Base-by-base conservation (phyloP, 2,797 vertebrate species). In the Liasis olivaceus region DNA sequence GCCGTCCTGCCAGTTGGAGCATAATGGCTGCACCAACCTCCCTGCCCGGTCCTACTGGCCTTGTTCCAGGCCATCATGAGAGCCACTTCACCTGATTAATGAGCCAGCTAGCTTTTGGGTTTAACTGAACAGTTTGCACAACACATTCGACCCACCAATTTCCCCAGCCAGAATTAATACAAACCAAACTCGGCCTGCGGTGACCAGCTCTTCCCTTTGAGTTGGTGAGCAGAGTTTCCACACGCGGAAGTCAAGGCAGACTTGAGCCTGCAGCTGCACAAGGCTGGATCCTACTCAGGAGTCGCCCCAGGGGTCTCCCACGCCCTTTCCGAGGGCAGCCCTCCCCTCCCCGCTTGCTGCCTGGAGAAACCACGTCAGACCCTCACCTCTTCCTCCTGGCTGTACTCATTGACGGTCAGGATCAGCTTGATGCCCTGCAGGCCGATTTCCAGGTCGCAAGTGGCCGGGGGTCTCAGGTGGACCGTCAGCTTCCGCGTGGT, bases 351-450 rank as follows among this genome's bases (percentile, higher is more conserved):
- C n/a, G 28, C 26, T 6, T 0, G 51, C 51, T 7, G 51, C 51
- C 7, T 8, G 6, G 51, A 54, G 51, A 54, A 54, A 2, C 11
- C 8, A 0, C 0, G 2, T 0, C 42, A 7, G 0, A 84, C 84
- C 89, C 95, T 81, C 97, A 98, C 98, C 98, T 98, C 98, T 87
- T 98, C 98, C 0, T 98, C 98, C 15, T 95, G 96, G 91, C 98
- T 97, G 89, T 98, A 98, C 94, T 99, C 98, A 17, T 98, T 98
- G 97, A 98, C 97, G 24, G 97, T 99, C 96, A 99, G 98, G 93
- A 99, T 98, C 93, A 99, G 98, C 95, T 99, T 99, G 93, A 99
- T 98, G 89, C 99, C 99, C 95, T 99, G 99, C 93, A 99, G 98
- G 56, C 98, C 99, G 95, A 99, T 98, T 96, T 99, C 99, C 90